Evolutionary conservation across 64 coral and sea anemone genomes (phyloP).

Genomic region (Porites lutea): DNA sequence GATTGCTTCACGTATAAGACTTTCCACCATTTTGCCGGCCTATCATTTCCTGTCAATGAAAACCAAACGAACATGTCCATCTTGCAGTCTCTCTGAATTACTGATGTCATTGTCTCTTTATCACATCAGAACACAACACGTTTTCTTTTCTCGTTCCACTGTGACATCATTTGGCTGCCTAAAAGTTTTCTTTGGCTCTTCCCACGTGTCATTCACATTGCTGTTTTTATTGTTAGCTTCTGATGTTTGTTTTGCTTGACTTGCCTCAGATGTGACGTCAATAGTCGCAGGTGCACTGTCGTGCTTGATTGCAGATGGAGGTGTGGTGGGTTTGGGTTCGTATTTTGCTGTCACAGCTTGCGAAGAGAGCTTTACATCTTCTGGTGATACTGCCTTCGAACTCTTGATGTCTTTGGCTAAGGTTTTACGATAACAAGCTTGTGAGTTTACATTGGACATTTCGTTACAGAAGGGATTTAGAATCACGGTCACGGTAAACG

Average conservation of each 20-base stretch:
- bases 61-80: background rate
- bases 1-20: too few relatives aligned
- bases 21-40: too few relatives aligned
- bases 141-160: constrained; percentile 46
- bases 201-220: background rate
- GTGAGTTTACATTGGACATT: background rate
- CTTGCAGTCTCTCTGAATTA: background rate
- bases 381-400: constrained; percentile 31
- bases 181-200: constrained; percentile 28
- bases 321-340: background rate
- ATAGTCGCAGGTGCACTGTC: background rate
- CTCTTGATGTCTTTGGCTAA: constrained; percentile 35
- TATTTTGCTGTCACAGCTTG: constrained; percentile 25
- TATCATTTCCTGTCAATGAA: too few relatives aligned
- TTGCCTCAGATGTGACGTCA: background rate
- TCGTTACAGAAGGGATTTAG: too few relatives aligned
- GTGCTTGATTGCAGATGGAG: background rate
- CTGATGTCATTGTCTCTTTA: background rate
- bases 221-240: constrained; percentile 15
- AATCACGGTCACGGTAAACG: too few relatives aligned
- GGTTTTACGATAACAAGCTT: background rate
- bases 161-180: background rate
- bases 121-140: constrained; percentile 59
- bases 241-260: background rate
- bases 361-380: constrained; percentile 32